Base-by-base conservation (phyloP, 2,113 vertebrate species). In the Agelaius phoeniceus region DNA sequence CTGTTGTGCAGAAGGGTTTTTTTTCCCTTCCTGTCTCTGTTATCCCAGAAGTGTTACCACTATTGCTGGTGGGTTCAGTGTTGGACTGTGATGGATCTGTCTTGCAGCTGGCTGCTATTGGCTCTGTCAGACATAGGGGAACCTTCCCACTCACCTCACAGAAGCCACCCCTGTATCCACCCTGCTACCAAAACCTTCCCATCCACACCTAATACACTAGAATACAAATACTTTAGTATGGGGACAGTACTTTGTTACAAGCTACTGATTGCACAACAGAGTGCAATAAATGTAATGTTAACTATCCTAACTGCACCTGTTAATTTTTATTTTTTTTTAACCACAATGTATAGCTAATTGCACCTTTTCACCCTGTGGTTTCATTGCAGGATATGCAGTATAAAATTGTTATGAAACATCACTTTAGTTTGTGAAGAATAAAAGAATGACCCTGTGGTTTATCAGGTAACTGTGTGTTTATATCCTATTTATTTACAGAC, bases 211-310 rank as follows among this genome's bases (percentile, higher is more conserved):
- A 33, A 61, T 5, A 26, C 10, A 49, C 7, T n/a, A 13, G 12
- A 48, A 8, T 9, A 72, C 24, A 82, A 79, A 74, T 8, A 31
- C 4, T 2, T 35, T 37, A 39, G 1, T 14, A 51, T 35, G 14
- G 5, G 23, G 5, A n/a, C 7, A 21, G 10, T 37, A n/a, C 9
- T 43, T 10, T 43, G 8, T n/a, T 76, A 54, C 0, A 1, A 75
- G 22, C 4, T 67, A 13, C 31, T 72, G 33, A 46, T 43, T 62
- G n/a, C n/a, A 58, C 27, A 44, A 4, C 30, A 12, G 12, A 19
- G 16, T 41, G 4, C 9, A 66, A 23, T 62, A 75, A 58, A 39
- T n/a, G 5, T 41, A 79, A 12, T 44, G 44, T 15, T 21, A 37
- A 39, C 5, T n/a, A 22, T 37, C 49, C 51, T 51, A 63, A 58